Percentiles rank a stretch among this genome's conserved stretches.
Conservation (phyloP, 1,140 invertebrate genomes). For the Copidosoma floridanum region DNA sequence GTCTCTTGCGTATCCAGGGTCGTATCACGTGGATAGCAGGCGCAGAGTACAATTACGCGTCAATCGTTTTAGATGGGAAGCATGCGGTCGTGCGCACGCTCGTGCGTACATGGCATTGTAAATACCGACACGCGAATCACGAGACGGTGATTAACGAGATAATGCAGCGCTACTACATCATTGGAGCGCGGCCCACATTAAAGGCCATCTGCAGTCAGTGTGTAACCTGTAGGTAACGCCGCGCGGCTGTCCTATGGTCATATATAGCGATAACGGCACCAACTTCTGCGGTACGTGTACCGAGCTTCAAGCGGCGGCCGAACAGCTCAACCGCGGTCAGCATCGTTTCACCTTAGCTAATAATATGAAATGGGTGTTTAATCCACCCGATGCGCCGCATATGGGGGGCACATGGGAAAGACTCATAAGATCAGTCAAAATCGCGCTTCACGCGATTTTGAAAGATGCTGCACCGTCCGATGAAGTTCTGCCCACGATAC, state of each 20-base stretch:
- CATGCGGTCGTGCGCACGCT: neutral
- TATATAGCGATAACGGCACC: conserved; percentile 11
- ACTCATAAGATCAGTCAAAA: conserved; percentile 14
- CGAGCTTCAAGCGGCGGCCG: neutral
- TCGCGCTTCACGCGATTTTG: neutral
- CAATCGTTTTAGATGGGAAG: neutral
- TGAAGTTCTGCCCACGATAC: no score
- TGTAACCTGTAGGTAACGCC: neutral
- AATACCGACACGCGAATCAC: neutral
- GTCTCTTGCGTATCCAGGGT: no score
- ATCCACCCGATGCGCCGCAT: conserved; percentile 37
- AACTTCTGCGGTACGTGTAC: neutral
- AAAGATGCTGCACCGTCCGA: no score
- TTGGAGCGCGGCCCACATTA: neutral
- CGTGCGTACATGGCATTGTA: neutral
- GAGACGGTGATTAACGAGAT: neutral
- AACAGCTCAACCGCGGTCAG: neutral
- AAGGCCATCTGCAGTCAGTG: neutral
- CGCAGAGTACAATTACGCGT: neutral
- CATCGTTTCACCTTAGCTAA: neutral
- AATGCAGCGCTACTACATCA: neutral
- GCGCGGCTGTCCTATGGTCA: neutral
- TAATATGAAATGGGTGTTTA: conserved; percentile 36
- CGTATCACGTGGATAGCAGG: no score
- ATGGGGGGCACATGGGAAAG: conserved; percentile 39